Conservation (phyloP, 2,888 invertebrate genomes). For the Pyrocoelia pectoralis region DNA sequence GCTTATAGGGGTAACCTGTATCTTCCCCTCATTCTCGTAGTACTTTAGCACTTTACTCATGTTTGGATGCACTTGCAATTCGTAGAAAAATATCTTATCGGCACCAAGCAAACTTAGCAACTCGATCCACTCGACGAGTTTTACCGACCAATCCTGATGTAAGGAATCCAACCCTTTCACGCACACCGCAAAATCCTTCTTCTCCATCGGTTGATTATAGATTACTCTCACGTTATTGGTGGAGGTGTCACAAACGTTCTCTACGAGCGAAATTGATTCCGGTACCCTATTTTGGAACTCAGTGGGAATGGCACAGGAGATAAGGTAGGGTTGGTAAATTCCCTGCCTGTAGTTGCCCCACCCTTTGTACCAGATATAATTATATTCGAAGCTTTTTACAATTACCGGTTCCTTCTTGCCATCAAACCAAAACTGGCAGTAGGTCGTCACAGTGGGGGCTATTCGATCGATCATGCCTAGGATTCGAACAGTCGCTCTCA, state of each 20-base stretch:
- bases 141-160: conserved; percentile 83
- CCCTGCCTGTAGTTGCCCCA: conserved; percentile 89
- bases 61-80: conserved; percentile 85
- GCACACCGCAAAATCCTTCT: conserved; percentile 85
- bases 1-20: conserved; percentile 78
- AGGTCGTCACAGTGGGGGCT: conserved; percentile 77
- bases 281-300: conserved; percentile 73
- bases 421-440: conserved; percentile 86
- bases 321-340: conserved; percentile 84
- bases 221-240: conserved; percentile 81
- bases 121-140: conserved; percentile 92
- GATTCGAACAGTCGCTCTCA: conserved; percentile 80
- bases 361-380: conserved; percentile 86
- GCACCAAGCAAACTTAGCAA: conserved; percentile 81
- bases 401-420: conserved; percentile 76
- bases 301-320: conserved; percentile 83
- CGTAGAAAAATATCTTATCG: conserved; percentile 87
- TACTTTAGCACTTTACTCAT: conserved; percentile 75
- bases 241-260: conserved; percentile 79
- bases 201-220: conserved; percentile 72
- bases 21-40: conserved; percentile 47
- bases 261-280: conserved; percentile 82
- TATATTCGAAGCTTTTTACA: conserved; percentile 80
- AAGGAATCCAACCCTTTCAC: conserved; percentile 91
- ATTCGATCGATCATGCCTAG: conserved; percentile 82